These are phyloP conservation scores for Hirundichthys speculiger DNA, from an alignment of 2,113 vertebrate species.

Conservation along the genomic window DNA sequence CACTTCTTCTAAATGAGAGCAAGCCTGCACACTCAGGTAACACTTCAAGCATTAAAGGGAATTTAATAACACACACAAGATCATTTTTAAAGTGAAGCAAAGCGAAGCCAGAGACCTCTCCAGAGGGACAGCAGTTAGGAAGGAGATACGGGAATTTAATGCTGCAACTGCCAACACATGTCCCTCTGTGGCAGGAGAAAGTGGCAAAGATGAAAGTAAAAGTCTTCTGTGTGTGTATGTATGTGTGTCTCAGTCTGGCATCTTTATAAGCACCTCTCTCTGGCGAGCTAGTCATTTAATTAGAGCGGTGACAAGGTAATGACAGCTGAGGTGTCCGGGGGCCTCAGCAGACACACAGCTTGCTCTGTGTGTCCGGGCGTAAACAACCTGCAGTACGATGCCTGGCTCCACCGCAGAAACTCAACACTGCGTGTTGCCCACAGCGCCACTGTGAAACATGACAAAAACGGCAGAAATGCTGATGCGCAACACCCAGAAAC, in stretches of 20 bases:
- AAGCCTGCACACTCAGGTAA: slow-evolving; percentile 16
- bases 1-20: slow-evolving; percentile 26
- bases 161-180: slow-evolving; percentile 65
- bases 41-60: slow-evolving; percentile 24
- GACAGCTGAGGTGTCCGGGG: slow-evolving; percentile 70
- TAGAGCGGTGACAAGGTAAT: slow-evolving; percentile 78
- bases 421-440: slow-evolving; percentile 49
- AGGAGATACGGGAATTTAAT: slow-evolving; percentile 58
- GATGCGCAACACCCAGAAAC: slow-evolving; percentile 43
- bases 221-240: slow-evolving; percentile 49
- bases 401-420: slow-evolving; percentile 69
- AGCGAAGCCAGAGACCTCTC: slow-evolving; percentile 36
- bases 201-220: slow-evolving; percentile 71
- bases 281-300: slow-evolving; percentile 72
- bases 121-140: slow-evolving; percentile 45
- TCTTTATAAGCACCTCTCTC: slow-evolving; percentile 66
- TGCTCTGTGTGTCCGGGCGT: slow-evolving; percentile 57
- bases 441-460: slow-evolving; percentile 44
- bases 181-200: slow-evolving; percentile 56
- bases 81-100: slow-evolving; percentile 22
- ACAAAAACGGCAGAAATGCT: slow-evolving; percentile 49
- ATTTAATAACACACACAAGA: slow-evolving; percentile 44
- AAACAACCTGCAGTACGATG: slow-evolving; percentile 65
- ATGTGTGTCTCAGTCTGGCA: slow-evolving; percentile 57
- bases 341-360: slow-evolving; percentile 63